Evolutionary conservation across 2,113 vertebrate genomes (phyloP), one percentile per base, ranked within the genome.

Genomic region (Thamnaconus septentrionalis): DNA sequence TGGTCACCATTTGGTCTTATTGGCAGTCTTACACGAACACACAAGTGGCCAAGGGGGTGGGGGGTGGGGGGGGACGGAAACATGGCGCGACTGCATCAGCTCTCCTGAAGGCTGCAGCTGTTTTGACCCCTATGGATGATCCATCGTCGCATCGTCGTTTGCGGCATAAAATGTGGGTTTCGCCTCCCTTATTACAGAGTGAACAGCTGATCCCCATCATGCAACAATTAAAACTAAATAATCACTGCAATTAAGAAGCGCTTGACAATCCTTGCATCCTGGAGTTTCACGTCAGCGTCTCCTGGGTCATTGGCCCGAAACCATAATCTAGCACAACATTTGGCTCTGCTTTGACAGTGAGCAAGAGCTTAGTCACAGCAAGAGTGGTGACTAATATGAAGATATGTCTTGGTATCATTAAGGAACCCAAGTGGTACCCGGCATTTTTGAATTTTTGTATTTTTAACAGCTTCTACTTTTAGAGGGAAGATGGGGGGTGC

Each of bases 241-340:
- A 90, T 90, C 88, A 90, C 87, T 84, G 86, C 88, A 89, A 91
- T 91, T 90, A 91, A 78, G 66, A 57, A 57, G 64, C 40, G 7
- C 52, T 79, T 81, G 75, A 85, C 74, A 84, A 75, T 87, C 78
- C 78, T 89, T 83, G 88, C 63, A 54, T 67, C 65, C 75, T 69
- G 64, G 75, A 79, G 82, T 59, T 74, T 72, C 78, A 77, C 53
- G 78, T 83, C 89, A 90, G 85, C 80, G 59, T 53, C 64, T 84
- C 69, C 76, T 90, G 86, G 89, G 76, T 90, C 87, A 88, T 56
- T 52, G 76, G 75, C 70, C 79, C 64, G 50, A 59, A 80, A 82
- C 88, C 82, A 69, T 89, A 90, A 90, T 90, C 87, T 90, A 88
- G 79, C 88, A 85, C 78, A 80, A 87, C 82, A 84, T 56, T 66